Base-by-base conservation (phyloP, 2,888 invertebrate genomes). In the Drosophila formosana region DNA sequence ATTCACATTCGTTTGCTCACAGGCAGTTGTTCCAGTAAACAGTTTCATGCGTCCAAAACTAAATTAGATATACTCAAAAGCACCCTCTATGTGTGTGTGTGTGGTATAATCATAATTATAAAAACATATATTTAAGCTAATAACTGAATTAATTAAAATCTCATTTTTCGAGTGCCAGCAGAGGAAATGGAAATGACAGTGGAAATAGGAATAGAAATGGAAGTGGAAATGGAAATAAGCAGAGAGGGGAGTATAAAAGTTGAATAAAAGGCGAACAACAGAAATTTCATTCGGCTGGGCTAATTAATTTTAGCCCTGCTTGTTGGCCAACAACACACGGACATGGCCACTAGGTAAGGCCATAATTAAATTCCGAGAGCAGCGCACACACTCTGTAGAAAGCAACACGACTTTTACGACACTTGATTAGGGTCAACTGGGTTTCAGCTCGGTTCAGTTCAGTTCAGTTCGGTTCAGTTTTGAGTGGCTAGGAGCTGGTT, bases 121-220 rank as follows among this genome's bases (percentile, higher is more conserved):
- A 78, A 79, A 82, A 72, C 88, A 83, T 85, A 83, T 82, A 85
- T 88, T 82, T 88, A 74, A 72, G 78, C 87, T 85, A 88, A 85
- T 85, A 85, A 85, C 85, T 85, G 85, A 85, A 85, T 85, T 88
- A 85, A 85, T 85, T 85, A 88, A 85, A 85, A 83, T 86, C 88
- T 79, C 87, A 88, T 88, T 86, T 88, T 66, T 41, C 74, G 63
- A 64, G 63, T 49, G 49, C 53, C 64, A 64, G 64, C 52, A 66
- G 30, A 67, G 55, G 58, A 66, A 66, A 47, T 53, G 58, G 34
- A 39, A 43, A 72, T 62, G 53, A 23, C 11, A 49, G 49, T 56
- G 58, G 47, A 49, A 60, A 49, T 46, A 47, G n/a, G 30, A 41
- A 50, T 41, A 23, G 28, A 26, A 52, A 23, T 43, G 13, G 34